A percentile compares a stretch with the other conserved stretches of the same genome.
Evolutionary conservation across 2,888 invertebrate species (phyloP).

Genomic region (Azorinus chamasolen): DNA sequence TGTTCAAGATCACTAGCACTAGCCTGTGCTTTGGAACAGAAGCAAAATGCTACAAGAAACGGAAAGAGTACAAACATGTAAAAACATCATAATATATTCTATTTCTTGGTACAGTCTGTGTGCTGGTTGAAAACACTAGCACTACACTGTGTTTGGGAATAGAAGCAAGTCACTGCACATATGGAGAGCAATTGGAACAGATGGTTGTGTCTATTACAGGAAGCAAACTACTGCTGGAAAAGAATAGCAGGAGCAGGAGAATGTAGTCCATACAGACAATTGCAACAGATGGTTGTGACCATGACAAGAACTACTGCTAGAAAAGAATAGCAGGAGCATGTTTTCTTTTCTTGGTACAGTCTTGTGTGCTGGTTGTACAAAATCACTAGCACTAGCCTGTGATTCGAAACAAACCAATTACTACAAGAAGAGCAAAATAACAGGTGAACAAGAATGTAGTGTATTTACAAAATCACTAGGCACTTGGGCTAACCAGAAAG

Average conservation of each 20-base stretch:
- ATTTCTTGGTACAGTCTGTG: constrained; percentile 12
- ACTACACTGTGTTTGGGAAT: constrained; percentile 9
- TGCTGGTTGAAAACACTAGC: constrained; percentile 1
- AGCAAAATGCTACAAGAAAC: too few relatives aligned
- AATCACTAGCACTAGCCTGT: constrained; percentile 12
- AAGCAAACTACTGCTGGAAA: too few relatives aligned
- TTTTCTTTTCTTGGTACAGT: constrained; percentile 3
- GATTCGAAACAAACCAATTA: constrained; percentile 1
- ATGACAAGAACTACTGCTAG: too few relatives aligned
- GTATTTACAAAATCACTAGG: too few relatives aligned
- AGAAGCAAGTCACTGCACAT: not conserved
- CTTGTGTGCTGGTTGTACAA: not conserved
- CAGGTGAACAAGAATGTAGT: too few relatives aligned
- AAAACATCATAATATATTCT: not conserved
- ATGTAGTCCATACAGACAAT: not conserved
- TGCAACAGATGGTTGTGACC: too few relatives aligned
- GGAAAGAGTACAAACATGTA: not conserved
- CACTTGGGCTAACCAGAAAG: constrained; percentile 11
- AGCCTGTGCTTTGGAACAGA: constrained; percentile 6
- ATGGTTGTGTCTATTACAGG: too few relatives aligned
- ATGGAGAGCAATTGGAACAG: not conserved
- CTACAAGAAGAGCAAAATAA: too few relatives aligned
- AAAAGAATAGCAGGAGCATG: too few relatives aligned
- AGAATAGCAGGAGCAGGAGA: too few relatives aligned
- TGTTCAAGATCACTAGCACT: constrained; percentile 9